Conservation (phyloP, 2,113 vertebrate species). For the Aramus guarauna region DNA sequence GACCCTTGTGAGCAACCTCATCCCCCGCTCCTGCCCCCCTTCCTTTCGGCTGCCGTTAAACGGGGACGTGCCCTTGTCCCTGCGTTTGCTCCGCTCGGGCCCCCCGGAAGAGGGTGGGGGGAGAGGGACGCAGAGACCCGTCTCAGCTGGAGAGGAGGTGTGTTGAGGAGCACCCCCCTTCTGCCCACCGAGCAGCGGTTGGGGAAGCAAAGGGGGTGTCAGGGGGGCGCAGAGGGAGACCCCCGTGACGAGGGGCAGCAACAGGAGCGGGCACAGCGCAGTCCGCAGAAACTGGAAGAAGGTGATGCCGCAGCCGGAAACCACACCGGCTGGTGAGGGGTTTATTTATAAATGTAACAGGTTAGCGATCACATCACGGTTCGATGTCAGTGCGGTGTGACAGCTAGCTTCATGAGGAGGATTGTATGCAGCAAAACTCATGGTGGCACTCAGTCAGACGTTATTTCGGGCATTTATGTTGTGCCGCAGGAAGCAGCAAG, state of each 20-base stretch:
- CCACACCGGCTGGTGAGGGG: background rate
- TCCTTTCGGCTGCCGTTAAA: background rate
- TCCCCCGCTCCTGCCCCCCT: background rate
- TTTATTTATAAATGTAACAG: background rate
- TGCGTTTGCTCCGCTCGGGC: background rate
- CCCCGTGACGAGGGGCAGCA: background rate
- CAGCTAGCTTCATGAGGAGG: background rate
- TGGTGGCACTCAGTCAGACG: background rate
- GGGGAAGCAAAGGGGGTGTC: background rate
- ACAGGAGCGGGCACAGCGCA: background rate
- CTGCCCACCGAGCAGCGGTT: background rate
- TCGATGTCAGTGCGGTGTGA: background rate
- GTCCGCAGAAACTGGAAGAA: background rate
- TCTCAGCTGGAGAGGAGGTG: background rate
- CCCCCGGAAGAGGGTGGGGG: background rate
- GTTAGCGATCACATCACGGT: background rate
- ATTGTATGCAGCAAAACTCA: background rate
- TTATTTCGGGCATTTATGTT: background rate
- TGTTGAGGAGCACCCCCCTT: background rate
- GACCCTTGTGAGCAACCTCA: background rate
- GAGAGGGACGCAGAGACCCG: background rate
- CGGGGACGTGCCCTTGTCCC: background rate
- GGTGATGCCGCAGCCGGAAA: background rate
- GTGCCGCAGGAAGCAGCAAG: background rate
- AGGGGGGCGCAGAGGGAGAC: background rate